Evolutionary conservation across 2,113 vertebrate genomes (phyloP), one percentile per base, ranked within the genome.

Genomic region (Rattus rattus): DNA sequence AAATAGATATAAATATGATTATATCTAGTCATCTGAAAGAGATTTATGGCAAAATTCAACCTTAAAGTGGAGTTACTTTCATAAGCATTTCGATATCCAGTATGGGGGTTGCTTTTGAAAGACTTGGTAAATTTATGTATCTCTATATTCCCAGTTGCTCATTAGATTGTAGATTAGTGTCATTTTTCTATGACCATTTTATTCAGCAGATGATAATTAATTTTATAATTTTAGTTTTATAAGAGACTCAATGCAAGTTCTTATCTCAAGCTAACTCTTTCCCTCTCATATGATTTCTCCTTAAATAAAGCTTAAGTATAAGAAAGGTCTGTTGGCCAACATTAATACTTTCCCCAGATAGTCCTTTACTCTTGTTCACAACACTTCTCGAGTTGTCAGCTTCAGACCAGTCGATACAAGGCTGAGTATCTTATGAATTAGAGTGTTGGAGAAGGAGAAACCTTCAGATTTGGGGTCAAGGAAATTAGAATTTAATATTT

Each of bases 111-210:
- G 20, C 12, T 59, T 92, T 91, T 73, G 30, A 63, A 96, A 89
- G 22, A 54, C 33, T 95, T 76, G 36, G 17, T 49, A n/a, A 83
- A 6, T 56, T 16, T 79, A 24, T 24, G 0, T 47, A 70, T 89
- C 5, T 43, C 65, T 73, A 80, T 28, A n/a, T 70, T 67, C 54
- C 36, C 43, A 65, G 16, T 11, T 49, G 7, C 72, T 77, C 49
- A 33, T 93, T 59, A 65, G 75, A 9, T 69, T 49, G 1, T 17
- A 30, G 30, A 80, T 30, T 1, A 54, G 10, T 28, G 9, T 76
- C 36, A 54, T 90, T 92, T 87, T 88, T 90, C 80, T 77, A 19
- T 84, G 54, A 92, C 85, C 19, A 80, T 83, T 91, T 90, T 90
- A 36, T 88, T 56, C 43, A 88, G 13, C 69, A 94, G 85, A 30